Evolutionary conservation across 2,113 vertebrate species (phyloP), one percentile per base, ranked within the genome.

Genomic region (Xiphorhynchus elegans): DNA sequence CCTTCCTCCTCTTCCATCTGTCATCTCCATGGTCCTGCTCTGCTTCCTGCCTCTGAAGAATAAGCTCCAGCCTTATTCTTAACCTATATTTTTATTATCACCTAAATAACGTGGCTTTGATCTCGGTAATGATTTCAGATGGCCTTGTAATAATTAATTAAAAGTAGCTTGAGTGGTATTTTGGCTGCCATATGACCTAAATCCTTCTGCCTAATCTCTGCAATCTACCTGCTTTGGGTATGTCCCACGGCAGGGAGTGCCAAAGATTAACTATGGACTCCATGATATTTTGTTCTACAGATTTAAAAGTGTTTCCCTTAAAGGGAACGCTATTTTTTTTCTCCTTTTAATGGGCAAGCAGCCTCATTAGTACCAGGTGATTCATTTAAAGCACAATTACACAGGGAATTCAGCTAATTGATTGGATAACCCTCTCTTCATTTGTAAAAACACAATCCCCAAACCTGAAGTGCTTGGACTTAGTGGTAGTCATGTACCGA

Each of bases 401-500:
- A 94, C 49, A 96, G 80, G 90, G 94, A 94, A 96, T 96, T 95
- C 89, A 63, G 79, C 87, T 93, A 67, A 90, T 95, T 95, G 91
- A 96, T 93, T 96, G 90, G 94, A 95, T 95, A 93, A 96, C 87
- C 96, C 85, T 89, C 95, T 87, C 92, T 96, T 97, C 95, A 91
- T 97, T 96, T 98, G 95, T 88, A 76, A 97, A 97, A 98, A 97
- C 97, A 96, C 92, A 92, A 66, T 94, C 95, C 80, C 72, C 69
- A 29, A 83, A 94, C 85, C 80, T 76, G 17, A 96, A 94, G 89
- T 87, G 96, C 95, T 96, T 60, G 93, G 97, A 79, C 93, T 96
- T 96, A 66, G 87, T 69, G 95, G 94, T 96, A 87, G 91, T 82
- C 92, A 14, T 97, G 96, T 91, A 93, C 67, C 42, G 20, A 80